Conservation (phyloP, 2,797 vertebrate species). For the Bucorvus abyssinicus region DNA sequence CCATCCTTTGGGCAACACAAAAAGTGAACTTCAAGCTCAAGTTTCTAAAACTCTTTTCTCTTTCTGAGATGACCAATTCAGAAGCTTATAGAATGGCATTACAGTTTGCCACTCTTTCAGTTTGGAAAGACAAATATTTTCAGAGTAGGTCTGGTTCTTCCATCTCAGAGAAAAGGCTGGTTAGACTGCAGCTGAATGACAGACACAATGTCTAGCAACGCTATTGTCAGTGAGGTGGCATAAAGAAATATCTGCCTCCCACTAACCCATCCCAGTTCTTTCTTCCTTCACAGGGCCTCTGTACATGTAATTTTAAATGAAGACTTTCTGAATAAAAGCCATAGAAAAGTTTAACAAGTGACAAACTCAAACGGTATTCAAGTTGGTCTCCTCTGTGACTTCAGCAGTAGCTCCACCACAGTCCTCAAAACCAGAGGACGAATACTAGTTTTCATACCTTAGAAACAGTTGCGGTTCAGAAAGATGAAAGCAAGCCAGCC, state of each 20-base stretch:
- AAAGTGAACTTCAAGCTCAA: background rate
- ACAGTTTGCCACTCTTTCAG: background rate
- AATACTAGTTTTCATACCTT: background rate
- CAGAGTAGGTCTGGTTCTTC: background rate
- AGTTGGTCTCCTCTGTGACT: background rate
- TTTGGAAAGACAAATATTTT: background rate
- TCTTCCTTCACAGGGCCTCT: background rate
- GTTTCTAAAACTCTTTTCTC: background rate
- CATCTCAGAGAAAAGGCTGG: background rate
- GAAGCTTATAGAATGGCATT: background rate
- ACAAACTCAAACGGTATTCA: background rate
- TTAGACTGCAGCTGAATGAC: background rate
- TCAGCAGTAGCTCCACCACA: background rate
- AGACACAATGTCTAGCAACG: background rate
- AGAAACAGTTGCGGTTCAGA: constrained; percentile 24
- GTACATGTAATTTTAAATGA: background rate
- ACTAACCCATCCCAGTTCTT: background rate
- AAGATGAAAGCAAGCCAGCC: constrained; percentile 31
- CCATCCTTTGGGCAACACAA: background rate
- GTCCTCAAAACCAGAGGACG: background rate
- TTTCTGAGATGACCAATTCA: background rate
- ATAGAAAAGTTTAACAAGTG: background rate
- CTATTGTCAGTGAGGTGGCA: background rate
- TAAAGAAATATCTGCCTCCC: background rate
- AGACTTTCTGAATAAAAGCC: background rate